A percentile compares a stretch with the other conserved stretches of the same genome.
Conservation (phyloP, 1,140 invertebrate species). For the Aphis gossypii region DNA sequence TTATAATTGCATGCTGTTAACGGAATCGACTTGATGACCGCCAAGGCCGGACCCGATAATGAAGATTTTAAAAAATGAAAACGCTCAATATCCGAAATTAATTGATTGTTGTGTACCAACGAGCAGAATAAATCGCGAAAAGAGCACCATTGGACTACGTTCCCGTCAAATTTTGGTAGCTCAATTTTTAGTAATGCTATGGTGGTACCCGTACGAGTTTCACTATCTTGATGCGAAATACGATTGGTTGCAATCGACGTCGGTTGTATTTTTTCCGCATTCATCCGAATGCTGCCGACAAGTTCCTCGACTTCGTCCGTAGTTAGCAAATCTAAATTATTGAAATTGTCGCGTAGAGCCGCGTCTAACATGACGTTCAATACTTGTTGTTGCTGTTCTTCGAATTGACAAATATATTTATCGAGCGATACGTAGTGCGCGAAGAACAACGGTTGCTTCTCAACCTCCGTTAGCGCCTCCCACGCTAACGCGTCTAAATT, state of each 20-base stretch:
- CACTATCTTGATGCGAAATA: neutral
- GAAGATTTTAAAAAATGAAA: constrained; percentile 35
- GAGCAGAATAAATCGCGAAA: neutral
- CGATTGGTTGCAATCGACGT: neutral
- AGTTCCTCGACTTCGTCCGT: too few relatives aligned
- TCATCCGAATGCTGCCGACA: neutral
- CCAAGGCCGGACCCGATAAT: neutral
- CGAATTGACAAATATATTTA: neutral
- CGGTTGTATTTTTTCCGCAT: neutral
- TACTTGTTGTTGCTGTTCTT: neutral
- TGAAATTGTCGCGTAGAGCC: neutral
- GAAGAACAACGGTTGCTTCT: neutral
- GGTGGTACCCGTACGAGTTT: neutral
- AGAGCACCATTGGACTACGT: neutral
- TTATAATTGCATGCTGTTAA: neutral
- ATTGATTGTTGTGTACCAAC: neutral
- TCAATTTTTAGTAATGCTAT: neutral
- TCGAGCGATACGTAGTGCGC: neutral
- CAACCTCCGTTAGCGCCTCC: neutral
- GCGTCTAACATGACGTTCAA: neutral
- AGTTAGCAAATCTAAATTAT: neutral
- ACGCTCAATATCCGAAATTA: neutral
- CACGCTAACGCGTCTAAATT: neutral
- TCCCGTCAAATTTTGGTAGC: neutral
- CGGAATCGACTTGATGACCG: constrained; percentile 6